Conservation (phyloP, 2,888 invertebrate species). For the Ametastegia equiseti region DNA sequence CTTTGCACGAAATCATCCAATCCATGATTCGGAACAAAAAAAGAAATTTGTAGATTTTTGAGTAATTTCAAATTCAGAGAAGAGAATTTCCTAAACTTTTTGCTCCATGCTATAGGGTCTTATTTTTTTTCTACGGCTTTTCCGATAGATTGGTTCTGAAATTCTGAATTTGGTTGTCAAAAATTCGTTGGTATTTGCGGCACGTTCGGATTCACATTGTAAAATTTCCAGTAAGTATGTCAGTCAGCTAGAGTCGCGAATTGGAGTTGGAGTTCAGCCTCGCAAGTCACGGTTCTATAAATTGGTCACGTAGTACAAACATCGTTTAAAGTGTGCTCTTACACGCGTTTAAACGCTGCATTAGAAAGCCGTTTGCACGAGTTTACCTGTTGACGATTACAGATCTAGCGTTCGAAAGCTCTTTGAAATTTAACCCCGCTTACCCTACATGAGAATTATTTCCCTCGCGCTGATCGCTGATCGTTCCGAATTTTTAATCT, state of each 20-base stretch:
- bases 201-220: background rate
- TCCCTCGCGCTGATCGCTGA: background rate
- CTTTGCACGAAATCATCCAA: no score
- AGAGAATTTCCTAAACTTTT: no score
- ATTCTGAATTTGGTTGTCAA: no score
- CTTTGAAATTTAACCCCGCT: background rate
- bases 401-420: background rate
- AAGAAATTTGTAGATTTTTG: no score
- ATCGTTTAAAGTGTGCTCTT: slow-evolving; percentile 24
- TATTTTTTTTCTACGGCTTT: no score
- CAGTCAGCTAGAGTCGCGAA: background rate
- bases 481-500: background rate
- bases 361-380: slow-evolving; percentile 3
- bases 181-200: background rate
- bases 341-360: slow-evolving; percentile 15
- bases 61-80: no score
- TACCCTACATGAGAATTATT: background rate
- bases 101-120: no score
- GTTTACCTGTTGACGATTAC: slow-evolving; percentile 30
- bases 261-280: slow-evolving; percentile 8
- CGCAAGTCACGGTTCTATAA: slow-evolving; percentile 21
- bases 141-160: no score
- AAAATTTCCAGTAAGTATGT: background rate
- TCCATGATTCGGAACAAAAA: no score
- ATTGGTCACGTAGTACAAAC: slow-evolving; percentile 42